Percentiles rank a stretch among this genome's conserved stretches.
Evolutionary conservation across 2,797 vertebrate species (phyloP).

Genomic region (Anabas testudineus): DNA sequence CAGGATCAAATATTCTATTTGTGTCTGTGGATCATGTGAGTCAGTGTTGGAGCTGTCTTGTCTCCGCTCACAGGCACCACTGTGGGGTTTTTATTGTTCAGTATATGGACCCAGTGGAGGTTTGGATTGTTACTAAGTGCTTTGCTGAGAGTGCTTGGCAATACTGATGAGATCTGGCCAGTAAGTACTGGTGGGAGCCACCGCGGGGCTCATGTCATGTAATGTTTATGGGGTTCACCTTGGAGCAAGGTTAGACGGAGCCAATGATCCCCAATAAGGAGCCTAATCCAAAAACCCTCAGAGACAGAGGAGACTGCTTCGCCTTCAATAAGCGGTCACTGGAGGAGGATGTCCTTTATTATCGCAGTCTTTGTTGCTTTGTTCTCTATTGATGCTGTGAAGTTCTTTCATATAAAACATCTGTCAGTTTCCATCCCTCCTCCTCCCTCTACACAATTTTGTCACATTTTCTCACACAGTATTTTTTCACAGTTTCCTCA

Average conservation of each 20-base stretch:
- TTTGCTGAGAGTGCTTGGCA: slow-evolving; percentile 54
- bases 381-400: slow-evolving; percentile 1
- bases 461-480: slow-evolving; percentile 5
- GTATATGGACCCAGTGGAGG: slow-evolving; percentile 33
- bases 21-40: background rate
- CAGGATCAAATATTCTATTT: too few relatives aligned
- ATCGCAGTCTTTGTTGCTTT: slow-evolving; percentile 3
- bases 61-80: slow-evolving; percentile 30
- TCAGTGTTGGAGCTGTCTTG: slow-evolving; percentile 10
- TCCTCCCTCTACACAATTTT: slow-evolving; percentile 12
- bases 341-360: slow-evolving; percentile 23
- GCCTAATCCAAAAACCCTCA: slow-evolving; percentile 24
- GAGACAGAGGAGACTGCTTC: slow-evolving; percentile 23
- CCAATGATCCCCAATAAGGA: slow-evolving; percentile 15
- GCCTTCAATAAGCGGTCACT: slow-evolving; percentile 5
- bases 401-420: slow-evolving; percentile 22
- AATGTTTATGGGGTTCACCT: slow-evolving; percentile 48
- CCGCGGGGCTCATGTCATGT: slow-evolving; percentile 16
- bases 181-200: slow-evolving; percentile 42
- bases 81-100: slow-evolving; percentile 40
- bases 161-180: slow-evolving; percentile 48
- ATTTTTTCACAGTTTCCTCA: slow-evolving; percentile 24
- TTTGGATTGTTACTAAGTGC: slow-evolving; percentile 53
- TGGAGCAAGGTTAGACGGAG: slow-evolving; percentile 44
- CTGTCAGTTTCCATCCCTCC: slow-evolving; percentile 16